Conservation (phyloP, 2,797 vertebrate genomes). For the Pempheris klunzingeri region DNA sequence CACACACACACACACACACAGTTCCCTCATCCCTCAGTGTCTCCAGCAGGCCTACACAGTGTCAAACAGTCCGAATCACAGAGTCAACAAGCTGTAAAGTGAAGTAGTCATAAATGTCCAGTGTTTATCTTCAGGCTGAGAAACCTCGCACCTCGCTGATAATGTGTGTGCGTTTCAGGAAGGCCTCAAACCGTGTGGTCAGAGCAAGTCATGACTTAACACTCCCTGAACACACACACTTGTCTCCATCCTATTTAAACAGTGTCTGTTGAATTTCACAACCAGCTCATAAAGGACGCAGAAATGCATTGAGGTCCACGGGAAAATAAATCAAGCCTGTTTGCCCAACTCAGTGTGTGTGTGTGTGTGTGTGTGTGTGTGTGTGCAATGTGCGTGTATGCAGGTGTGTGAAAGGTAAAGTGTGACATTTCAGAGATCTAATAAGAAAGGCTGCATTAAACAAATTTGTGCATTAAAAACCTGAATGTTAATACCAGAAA, state of each 20-base stretch:
- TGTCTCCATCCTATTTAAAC: conserved; percentile 77
- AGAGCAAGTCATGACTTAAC: conserved; percentile 62
- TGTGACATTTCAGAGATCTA: conserved; percentile 77
- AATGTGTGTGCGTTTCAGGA: conserved; percentile 69
- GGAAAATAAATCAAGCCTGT: conserved; percentile 78
- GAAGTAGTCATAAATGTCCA: conserved; percentile 69
- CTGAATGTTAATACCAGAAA: not conserved
- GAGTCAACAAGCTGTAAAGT: conserved; percentile 69
- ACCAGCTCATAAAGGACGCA: conserved; percentile 78
- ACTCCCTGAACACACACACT: conserved; percentile 51
- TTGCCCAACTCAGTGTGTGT: conserved; percentile 69
- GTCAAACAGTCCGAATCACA: conserved; percentile 46
- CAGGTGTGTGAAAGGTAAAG: conserved; percentile 83
- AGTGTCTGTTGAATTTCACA: conserved; percentile 87
- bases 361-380: conserved; percentile 40
- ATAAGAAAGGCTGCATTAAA: no score
- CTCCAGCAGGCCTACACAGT: conserved; percentile 7
- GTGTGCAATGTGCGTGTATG: conserved; percentile 51
- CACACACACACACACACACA: conserved; percentile 8
- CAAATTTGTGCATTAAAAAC: conserved; percentile 7
- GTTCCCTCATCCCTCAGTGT: conserved; percentile 28
- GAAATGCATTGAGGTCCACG: conserved; percentile 63
- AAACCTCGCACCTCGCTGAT: conserved; percentile 67
- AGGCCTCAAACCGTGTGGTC: conserved; percentile 57
- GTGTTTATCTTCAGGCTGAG: conserved; percentile 71